Evolutionary conservation across 2,797 vertebrate species (phyloP).

Genomic region (Otolemur crassicaudatus): DNA sequence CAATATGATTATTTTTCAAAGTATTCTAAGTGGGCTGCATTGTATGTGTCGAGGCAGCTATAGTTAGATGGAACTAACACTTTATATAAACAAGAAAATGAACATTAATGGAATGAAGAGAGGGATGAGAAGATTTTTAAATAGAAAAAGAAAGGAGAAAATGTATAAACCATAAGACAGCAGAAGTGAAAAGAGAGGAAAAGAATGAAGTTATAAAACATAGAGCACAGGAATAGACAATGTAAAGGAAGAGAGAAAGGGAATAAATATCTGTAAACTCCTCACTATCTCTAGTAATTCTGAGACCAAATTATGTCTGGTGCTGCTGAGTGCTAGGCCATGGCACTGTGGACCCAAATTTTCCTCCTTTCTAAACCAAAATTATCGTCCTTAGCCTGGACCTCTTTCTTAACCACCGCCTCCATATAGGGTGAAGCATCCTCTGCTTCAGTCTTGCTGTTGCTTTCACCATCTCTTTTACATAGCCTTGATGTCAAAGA

Average conservation of each 20-base stretch:
- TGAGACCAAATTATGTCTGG: background rate
- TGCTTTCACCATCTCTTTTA: background rate
- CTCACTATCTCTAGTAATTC: background rate
- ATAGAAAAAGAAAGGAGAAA: background rate
- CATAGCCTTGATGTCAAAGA: background rate
- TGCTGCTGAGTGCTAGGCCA: background rate
- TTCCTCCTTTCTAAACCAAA: background rate
- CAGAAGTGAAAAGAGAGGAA: slow-evolving; percentile 9
- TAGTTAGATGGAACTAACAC: background rate
- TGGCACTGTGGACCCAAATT: background rate
- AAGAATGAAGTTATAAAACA: background rate
- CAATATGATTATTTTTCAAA: slow-evolving; percentile 13
- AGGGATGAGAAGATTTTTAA: background rate
- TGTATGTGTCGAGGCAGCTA: background rate
- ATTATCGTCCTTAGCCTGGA: background rate
- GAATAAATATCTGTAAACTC: background rate
- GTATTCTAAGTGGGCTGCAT: background rate
- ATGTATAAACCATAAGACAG: background rate
- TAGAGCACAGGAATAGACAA: background rate
- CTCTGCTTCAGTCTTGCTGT: background rate
- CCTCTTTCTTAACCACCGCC: background rate
- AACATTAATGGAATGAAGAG: background rate
- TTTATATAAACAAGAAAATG: background rate
- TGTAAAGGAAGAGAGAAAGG: background rate
- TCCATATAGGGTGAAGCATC: background rate